Evolutionary conservation across 2,888 invertebrate species (phyloP).

Genomic region (Agrochola lychnidis): DNA sequence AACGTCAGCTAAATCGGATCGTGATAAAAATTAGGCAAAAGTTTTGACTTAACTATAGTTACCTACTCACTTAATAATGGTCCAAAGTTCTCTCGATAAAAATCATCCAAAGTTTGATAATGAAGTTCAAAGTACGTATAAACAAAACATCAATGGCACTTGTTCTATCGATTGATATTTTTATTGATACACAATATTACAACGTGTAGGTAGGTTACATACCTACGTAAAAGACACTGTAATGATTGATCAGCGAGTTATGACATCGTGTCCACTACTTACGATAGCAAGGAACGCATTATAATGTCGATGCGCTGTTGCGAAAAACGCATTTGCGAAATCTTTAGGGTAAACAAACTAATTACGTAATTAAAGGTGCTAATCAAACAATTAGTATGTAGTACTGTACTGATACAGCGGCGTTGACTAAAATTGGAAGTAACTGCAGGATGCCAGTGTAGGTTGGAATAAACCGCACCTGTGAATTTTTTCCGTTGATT

Average conservation of each 20-base stretch:
- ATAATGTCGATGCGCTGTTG: conserved; percentile 48
- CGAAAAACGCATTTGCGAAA: conserved; percentile 61
- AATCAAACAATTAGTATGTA: conserved; percentile 58
- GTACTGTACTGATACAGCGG: conserved; percentile 25
- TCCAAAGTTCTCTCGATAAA: background rate
- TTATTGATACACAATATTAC: background rate
- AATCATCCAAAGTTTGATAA: background rate
- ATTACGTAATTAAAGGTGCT: conserved; percentile 51
- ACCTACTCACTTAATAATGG: background rate
- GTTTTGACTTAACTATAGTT: background rate
- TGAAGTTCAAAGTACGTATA: conserved; percentile 4
- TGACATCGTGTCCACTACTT: conserved; percentile 42
- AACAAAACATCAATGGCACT: background rate
- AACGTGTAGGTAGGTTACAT: background rate
- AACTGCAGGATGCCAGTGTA: conserved; percentile 34
- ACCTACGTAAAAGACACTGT: conserved; percentile 36
- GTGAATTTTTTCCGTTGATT: background rate
- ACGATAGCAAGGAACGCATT: conserved; percentile 41
- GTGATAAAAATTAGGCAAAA: too few species aligned
- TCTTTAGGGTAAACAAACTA: conserved; percentile 56
- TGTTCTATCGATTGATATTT: conserved; percentile 6
- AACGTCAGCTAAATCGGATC: too few species aligned
- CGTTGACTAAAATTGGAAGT: conserved; percentile 35
- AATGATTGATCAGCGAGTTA: conserved; percentile 39
- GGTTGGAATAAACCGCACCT: conserved; percentile 9